Evolutionary conservation across 2,113 vertebrate genomes (phyloP).

Genomic region (Cheirogaleus medius): DNA sequence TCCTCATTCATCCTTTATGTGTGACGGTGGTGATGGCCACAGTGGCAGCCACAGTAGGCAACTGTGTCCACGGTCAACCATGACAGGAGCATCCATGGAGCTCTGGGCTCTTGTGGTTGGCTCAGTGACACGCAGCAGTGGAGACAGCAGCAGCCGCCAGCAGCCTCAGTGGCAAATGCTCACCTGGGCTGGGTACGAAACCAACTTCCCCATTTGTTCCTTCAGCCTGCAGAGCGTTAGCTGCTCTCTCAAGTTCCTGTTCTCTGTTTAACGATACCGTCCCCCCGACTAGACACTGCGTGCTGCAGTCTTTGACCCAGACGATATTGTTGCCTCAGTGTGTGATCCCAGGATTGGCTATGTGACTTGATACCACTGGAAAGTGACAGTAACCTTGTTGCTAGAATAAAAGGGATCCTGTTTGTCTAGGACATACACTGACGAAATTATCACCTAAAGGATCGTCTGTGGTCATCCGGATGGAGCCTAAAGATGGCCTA

Average conservation of each 20-base stretch:
- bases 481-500: background rate
- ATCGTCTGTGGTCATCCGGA: background rate
- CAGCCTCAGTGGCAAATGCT: background rate
- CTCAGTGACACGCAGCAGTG: background rate
- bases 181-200: no score
- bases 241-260: background rate
- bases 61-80: no score
- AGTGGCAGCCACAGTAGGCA: no score
- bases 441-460: background rate
- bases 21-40: rapidly evolving
- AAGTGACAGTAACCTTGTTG: background rate
- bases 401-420: background rate
- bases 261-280: no score
- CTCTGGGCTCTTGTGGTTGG: background rate
- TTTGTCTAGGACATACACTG: background rate
- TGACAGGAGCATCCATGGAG: background rate
- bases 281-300: no score
- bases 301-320: no score
- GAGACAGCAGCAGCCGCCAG: no score
- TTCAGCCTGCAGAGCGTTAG: rapidly evolving
- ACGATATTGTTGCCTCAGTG: background rate
- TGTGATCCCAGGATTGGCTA: background rate
- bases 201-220: no score
- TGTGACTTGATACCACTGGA: background rate
- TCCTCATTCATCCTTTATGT: rapidly evolving